These are phyloP conservation scores for Sialis lutaria DNA, from an alignment of 2,888 invertebrate species.

Conservation along the genomic window DNA sequence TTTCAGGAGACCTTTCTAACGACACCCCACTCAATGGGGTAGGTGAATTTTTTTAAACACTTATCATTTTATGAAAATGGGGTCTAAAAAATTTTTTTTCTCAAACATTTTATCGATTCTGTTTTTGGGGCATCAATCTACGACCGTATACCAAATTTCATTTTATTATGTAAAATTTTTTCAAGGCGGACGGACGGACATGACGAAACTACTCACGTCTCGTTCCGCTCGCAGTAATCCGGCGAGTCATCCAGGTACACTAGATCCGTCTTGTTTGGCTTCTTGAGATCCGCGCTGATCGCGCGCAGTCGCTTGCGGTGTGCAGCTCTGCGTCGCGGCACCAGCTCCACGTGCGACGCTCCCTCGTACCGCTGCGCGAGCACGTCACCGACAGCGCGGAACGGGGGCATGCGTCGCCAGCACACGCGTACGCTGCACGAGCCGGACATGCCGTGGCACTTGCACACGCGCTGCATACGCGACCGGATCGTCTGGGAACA, in stretches of 20 bases:
- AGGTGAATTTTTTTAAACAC: too few species aligned
- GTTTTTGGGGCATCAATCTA: too few species aligned
- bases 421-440: constrained; percentile 82
- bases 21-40: too few species aligned
- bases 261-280: constrained; percentile 78
- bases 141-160: too few species aligned
- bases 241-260: constrained; percentile 83
- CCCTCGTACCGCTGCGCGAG: constrained; percentile 71
- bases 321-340: constrained; percentile 39
- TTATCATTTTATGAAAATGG: too few species aligned
- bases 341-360: constrained; percentile 64
- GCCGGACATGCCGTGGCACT: constrained; percentile 87
- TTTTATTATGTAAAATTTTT: too few species aligned
- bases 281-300: constrained; percentile 59
- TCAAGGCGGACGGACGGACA: too few species aligned
- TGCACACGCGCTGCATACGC: constrained; percentile 75
- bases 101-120: too few species aligned
- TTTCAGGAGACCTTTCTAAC: too few species aligned
- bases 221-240: constrained; percentile 76
- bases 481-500: constrained; percentile 43
- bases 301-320: constrained; percentile 54
- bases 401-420: constrained; percentile 68
- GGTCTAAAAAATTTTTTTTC: too few species aligned
- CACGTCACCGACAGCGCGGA: constrained; percentile 59
- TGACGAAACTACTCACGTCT: too few species aligned